phyloP scores from a whole-genome alignment of 2,888 invertebrate species.

The Sicus ferrugineus region DNA sequence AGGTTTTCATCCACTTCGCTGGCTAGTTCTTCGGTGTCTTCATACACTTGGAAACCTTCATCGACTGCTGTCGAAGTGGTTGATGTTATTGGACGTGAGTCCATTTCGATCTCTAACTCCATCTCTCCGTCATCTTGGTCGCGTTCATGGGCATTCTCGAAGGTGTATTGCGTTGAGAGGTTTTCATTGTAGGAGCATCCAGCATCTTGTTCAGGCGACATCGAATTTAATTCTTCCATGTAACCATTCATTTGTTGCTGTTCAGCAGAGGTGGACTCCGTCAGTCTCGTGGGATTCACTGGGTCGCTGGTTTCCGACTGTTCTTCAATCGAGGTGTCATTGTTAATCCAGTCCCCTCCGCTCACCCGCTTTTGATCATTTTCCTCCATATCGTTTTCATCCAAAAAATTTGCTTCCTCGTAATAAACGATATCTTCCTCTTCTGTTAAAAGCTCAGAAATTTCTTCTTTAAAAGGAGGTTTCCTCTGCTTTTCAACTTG shows the following conservation, averaged over 20 bases:
- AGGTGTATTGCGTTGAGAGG: conserved; percentile 35
- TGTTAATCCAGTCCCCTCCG: too few species aligned
- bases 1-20: conserved; percentile 8
- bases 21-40: conserved; percentile 5
- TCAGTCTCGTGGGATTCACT: conserved; percentile 30
- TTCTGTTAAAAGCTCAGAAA: neutral
- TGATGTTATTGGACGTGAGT: too few species aligned
- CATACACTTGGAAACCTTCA: conserved; percentile 15
- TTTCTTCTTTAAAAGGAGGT: conserved; percentile 7
- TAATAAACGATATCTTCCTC: conserved; percentile 33
- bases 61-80: neutral
- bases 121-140: conserved; percentile 34
- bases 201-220: conserved; percentile 42
- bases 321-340: neutral
- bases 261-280: conserved; percentile 15
- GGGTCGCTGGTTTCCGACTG: neutral
- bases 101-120: conserved; percentile 16
- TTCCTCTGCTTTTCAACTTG: conserved; percentile 1
- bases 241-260: conserved; percentile 35
- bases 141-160: conserved; percentile 38
- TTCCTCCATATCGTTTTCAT: conserved; percentile 42
- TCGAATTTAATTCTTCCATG: conserved; percentile 45
- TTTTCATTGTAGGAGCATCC: neutral
- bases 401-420: conserved; percentile 24
- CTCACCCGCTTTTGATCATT: conserved; percentile 5